Conservation (phyloP, 2,797 vertebrate genomes). For the Valencia hispanica region DNA sequence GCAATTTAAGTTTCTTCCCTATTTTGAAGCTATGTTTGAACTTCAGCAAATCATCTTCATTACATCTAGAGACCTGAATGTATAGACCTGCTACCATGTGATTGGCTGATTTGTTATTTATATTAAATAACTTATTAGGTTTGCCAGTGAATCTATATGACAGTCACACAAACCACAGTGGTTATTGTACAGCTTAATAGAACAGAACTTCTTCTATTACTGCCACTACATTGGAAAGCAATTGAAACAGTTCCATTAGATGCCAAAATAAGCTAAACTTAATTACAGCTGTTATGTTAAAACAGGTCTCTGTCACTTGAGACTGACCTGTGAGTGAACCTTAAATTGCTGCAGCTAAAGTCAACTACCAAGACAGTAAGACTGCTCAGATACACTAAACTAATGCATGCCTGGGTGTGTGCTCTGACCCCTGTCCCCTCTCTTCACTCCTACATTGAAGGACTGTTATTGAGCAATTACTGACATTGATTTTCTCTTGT, state of each 20-base stretch:
- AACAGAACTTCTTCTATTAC: not conserved
- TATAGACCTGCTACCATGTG: not conserved
- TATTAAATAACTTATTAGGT: not conserved
- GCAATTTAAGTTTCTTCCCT: not conserved
- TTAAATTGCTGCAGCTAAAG: not conserved
- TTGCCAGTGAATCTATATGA: not conserved
- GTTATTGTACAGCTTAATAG: not conserved
- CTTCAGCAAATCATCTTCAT: not conserved
- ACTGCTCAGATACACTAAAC: conserved; percentile 12
- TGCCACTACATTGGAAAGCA: not conserved
- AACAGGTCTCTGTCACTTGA: not conserved
- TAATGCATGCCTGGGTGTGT: conserved; percentile 12
- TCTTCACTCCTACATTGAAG: conserved; percentile 33
- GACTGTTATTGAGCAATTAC: conserved; percentile 74
- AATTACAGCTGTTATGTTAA: conserved; percentile 3
- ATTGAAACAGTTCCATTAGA: not conserved
- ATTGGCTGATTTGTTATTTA: not conserved
- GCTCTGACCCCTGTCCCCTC: conserved; percentile 36
- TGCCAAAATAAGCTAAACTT: not conserved
- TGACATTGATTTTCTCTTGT: conserved; percentile 71
- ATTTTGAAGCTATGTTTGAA: not conserved
- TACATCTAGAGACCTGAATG: not conserved
- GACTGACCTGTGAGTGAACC: not conserved
- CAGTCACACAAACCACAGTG: not conserved
- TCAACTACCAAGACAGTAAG: not conserved